These are phyloP conservation scores for Griposia aprilina DNA, from an alignment of 2,888 invertebrate genomes.

Conservation along the genomic window DNA sequence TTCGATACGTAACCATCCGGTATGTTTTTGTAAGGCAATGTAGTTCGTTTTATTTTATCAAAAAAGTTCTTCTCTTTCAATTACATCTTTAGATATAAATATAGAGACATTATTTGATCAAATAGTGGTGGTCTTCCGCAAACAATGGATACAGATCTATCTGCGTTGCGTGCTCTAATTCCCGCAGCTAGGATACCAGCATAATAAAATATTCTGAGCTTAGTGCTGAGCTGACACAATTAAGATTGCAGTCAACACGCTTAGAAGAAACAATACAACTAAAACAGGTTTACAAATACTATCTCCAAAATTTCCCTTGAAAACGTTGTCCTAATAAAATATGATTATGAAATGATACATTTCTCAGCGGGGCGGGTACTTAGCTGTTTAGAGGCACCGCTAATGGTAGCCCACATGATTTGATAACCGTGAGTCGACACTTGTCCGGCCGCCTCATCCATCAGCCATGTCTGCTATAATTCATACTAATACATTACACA, in stretches of 20 bases:
- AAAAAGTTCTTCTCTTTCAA: neutral
- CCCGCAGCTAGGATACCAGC: neutral
- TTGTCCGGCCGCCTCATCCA: conserved; percentile 75
- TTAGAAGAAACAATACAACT: neutral
- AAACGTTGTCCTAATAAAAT: conserved; percentile 44
- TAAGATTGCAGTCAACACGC: neutral
- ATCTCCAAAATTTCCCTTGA: conserved; percentile 13
- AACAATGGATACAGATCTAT: neutral
- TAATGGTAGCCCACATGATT: conserved; percentile 71
- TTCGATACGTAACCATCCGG: neutral
- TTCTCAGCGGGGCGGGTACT: conserved; percentile 35
- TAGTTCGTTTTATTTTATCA: neutral
- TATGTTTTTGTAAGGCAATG: neutral
- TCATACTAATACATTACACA: conserved; percentile 66
- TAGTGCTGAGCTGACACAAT: neutral
- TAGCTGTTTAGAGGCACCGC: conserved; percentile 49
- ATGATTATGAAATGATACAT: conserved; percentile 50
- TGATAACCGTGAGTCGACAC: conserved; percentile 78
- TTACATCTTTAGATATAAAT: neutral
- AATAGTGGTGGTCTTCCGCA: neutral
- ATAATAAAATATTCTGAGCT: neutral
- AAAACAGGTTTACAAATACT: neutral
- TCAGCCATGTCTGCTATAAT: conserved; percentile 71
- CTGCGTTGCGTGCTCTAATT: too few species aligned
- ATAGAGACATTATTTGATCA: neutral